phyloP scores from a whole-genome alignment of 2,888 invertebrate genomes.

The Apodemia zela region DNA sequence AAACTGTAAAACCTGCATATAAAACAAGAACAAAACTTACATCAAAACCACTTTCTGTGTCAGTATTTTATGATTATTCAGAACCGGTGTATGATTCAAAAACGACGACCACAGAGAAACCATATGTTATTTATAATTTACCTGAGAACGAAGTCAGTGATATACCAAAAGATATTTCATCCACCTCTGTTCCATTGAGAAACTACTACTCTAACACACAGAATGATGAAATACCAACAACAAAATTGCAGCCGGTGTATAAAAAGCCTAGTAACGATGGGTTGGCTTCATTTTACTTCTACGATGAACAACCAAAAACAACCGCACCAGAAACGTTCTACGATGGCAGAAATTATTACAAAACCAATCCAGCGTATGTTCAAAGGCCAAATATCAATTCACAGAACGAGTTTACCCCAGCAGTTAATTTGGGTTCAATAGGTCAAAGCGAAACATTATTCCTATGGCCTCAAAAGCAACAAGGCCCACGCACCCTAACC shows the following conservation, averaged over 20 bases:
- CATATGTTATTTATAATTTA: slow-evolving; percentile 73
- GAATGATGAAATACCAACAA: slow-evolving; percentile 75
- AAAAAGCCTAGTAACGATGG: slow-evolving; percentile 67
- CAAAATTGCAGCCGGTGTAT: slow-evolving; percentile 74
- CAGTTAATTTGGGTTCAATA: slow-evolving; percentile 65
- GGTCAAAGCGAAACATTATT: slow-evolving; percentile 70
- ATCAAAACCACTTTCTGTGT: slow-evolving; percentile 70
- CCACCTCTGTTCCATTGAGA: slow-evolving; percentile 82
- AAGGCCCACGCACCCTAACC: slow-evolving; percentile 71
- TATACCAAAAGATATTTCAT: slow-evolving; percentile 66
- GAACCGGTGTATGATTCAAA: slow-evolving; percentile 65
- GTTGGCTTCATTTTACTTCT: slow-evolving; percentile 84
- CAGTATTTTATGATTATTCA: slow-evolving; percentile 72
- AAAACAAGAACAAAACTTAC: slow-evolving; percentile 73
- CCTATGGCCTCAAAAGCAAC: slow-evolving; percentile 69
- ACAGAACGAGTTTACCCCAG: slow-evolving; percentile 57
- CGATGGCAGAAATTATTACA: slow-evolving; percentile 70
- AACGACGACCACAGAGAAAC: slow-evolving; percentile 68
- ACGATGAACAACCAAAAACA: slow-evolving; percentile 81
- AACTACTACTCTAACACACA: slow-evolving; percentile 81
- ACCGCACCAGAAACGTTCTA: slow-evolving; percentile 76
- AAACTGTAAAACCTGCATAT: slow-evolving; percentile 66
- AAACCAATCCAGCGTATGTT: slow-evolving; percentile 47
- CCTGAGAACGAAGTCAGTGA: slow-evolving; percentile 59
- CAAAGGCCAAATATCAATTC: slow-evolving; percentile 50